phyloP scores from a whole-genome alignment of 2,797 vertebrate genomes.

The Sebastes dallii region DNA sequence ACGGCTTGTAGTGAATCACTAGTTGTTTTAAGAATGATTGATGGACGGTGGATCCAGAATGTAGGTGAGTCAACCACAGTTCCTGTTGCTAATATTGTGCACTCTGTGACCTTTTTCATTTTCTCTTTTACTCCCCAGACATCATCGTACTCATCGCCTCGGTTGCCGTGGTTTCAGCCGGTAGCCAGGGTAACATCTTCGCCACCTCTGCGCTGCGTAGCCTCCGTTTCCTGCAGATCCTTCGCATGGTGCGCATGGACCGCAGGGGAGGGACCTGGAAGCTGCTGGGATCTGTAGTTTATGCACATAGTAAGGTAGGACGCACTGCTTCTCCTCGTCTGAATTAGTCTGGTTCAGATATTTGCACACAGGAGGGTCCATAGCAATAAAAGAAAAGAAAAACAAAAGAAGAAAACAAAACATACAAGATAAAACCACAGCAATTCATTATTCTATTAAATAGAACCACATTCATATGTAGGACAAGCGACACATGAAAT shows the following conservation, averaged over 20 bases:
- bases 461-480: no score
- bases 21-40: conserved; percentile 45
- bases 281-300: conserved; percentile 97
- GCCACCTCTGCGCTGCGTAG: conserved; percentile 97
- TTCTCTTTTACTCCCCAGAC: conserved; percentile 80
- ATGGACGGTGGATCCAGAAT: conserved; percentile 15
- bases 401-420: no score
- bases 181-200: conserved; percentile 99
- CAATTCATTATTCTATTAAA: no score
- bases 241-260: conserved; percentile 99
- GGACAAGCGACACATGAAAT: no score
- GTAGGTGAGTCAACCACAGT: conserved; percentile 23
- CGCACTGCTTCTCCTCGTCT: no score
- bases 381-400: no score
- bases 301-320: conserved; percentile 96
- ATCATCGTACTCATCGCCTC: conserved; percentile 98
- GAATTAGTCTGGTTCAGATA: no score
- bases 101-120: conserved; percentile 55
- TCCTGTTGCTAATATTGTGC: conserved; percentile 33
- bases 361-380: accelerated
- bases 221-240: conserved; percentile 98
- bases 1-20: conserved; percentile 32
- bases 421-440: no score
- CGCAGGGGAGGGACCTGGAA: conserved; percentile 98
- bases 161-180: conserved; percentile 97